Conservation (phyloP, 1,140 invertebrate species). For the Triops cancriformis region DNA sequence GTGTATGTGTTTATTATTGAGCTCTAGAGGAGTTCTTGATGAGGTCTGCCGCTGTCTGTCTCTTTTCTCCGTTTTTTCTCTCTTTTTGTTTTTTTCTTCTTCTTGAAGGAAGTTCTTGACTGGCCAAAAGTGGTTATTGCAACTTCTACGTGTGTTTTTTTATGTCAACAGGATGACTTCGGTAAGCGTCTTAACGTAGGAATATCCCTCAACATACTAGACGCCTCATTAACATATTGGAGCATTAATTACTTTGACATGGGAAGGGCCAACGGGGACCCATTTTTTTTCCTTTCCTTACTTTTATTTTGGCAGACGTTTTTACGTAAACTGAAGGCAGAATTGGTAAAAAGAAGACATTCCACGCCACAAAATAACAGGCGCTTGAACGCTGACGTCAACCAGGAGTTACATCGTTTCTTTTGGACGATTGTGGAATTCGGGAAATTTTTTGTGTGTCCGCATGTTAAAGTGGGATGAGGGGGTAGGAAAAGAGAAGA, state of each 20-base stretch:
- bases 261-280: neutral
- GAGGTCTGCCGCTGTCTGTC: slow-evolving; percentile 1
- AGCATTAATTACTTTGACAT: slow-evolving; percentile 2
- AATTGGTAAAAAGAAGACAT: too few relatives aligned
- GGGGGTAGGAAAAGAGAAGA: neutral
- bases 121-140: neutral
- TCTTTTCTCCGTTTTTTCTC: neutral
- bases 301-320: neutral
- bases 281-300: neutral
- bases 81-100: neutral
- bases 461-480: neutral
- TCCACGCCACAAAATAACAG: too few relatives aligned
- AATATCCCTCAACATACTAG: neutral
- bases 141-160: neutral
- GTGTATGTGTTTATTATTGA: slow-evolving; percentile 1
- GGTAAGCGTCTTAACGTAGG: neutral
- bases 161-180: neutral
- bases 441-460: neutral
- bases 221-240: neutral
- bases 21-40: neutral
- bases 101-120: neutral
- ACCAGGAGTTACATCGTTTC: too few relatives aligned
- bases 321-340: too few relatives aligned
- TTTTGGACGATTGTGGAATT: neutral
- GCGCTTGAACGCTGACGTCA: too few relatives aligned